Evolutionary conservation across 2,888 invertebrate genomes (phyloP), one percentile per base, ranked within the genome.

Genomic region (Rhodophaea formosa): DNA sequence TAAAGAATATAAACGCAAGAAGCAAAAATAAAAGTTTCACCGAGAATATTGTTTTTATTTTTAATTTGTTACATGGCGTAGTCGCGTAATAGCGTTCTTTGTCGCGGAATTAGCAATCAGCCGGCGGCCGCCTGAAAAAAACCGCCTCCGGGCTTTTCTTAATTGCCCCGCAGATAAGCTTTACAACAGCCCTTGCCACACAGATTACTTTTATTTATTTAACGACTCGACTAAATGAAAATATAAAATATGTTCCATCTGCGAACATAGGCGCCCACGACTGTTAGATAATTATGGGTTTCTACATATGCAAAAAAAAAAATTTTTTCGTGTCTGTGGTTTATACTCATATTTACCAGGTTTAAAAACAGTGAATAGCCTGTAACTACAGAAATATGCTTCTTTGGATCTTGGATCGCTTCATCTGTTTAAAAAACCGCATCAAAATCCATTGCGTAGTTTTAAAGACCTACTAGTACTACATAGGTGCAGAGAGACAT

Each of bases 101-200:
- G 86, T 86, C 86, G 84, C 74, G 74, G 75, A 88, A 88, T 89
- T 87, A 86, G 87, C 84, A 86, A 89, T 88, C 86, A 86, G 82
- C 77, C 71, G 71, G 63, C 78, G 72, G 69, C 68, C 70, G 69
- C 70, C 66, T 66, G 70, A 74, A 77, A 81, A 80, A 85, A 81
- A 77, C 71, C 72, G 75, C 76, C 75, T 68, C 74, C 75, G 77
- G 79, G 67, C 79, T 82, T 82, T 85, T 79, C 84, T 77, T 88
- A 88, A 89, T 89, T 88, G 78, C 79, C 69, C 69, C 74, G 68
- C 79, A 83, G 88, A 86, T 86, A 86, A 86, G 80, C 79, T 78
- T 74, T 75, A 74, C 71, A 70, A 60, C 77, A 77, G 75, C 72
- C 80, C 77, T 77, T 74, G 70, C 75, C 70, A 61, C 72, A 73